Evolutionary conservation across 2,113 vertebrate species (phyloP).

Genomic region (Spilogale gracilis): DNA sequence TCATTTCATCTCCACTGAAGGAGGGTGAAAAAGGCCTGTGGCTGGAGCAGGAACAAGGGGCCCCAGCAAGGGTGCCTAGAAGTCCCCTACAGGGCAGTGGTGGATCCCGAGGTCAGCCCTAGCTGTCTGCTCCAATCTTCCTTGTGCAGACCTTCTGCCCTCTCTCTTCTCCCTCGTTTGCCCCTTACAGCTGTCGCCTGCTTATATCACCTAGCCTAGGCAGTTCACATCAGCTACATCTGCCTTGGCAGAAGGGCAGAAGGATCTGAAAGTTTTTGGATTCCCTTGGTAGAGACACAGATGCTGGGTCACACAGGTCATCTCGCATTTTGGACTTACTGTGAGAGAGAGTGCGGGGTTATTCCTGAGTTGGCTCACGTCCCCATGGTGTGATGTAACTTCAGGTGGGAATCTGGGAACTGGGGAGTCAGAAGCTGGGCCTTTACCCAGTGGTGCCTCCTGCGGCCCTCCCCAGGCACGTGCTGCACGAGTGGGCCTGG

Average conservation of each 20-base stretch:
- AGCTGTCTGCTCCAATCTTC: background rate
- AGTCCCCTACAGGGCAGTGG: rapidly evolving
- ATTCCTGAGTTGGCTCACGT: background rate
- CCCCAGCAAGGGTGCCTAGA: background rate
- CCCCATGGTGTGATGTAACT: too few species aligned
- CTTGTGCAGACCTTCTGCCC: rapidly evolving
- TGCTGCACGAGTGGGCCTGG: rapidly evolving
- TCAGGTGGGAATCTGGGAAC: background rate
- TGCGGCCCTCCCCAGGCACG: rapidly evolving
- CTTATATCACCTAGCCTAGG: background rate
- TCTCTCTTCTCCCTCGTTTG: background rate
- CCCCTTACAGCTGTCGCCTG: rapidly evolving
- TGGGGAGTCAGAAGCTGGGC: background rate
- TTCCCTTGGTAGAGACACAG: background rate
- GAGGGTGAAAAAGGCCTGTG: background rate
- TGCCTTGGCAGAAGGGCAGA: background rate
- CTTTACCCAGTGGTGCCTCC: background rate
- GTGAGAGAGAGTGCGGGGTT: too few species aligned
- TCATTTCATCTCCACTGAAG: background rate
- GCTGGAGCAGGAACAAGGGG: too few species aligned
- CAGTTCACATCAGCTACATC: background rate
- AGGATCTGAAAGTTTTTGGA: background rate
- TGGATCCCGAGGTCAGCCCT: background rate
- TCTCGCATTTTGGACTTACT: background rate
- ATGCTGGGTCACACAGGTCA: rapidly evolving